phyloP scores from a whole-genome alignment of 2,113 vertebrate species.

The Cryptomyrus ogoouensis region DNA sequence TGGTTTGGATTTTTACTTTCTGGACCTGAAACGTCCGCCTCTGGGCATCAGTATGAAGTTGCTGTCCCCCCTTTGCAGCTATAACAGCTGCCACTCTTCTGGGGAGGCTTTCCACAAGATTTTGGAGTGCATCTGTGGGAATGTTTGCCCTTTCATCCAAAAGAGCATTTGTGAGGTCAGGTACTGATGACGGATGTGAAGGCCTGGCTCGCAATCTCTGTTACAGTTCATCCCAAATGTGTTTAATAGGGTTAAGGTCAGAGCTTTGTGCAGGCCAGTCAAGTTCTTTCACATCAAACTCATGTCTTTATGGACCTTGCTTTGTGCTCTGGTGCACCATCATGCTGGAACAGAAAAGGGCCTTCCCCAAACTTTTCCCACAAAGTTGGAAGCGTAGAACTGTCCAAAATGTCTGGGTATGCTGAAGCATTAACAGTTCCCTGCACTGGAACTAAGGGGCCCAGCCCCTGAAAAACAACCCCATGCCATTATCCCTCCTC shows the following conservation, averaged over 20 bases:
- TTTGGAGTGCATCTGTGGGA: not conserved
- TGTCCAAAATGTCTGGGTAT: too few relatives aligned
- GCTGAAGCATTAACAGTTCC: too few relatives aligned
- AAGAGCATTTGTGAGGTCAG: not conserved
- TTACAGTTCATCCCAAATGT: not conserved
- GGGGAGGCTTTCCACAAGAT: not conserved
- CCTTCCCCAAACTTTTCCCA: too few relatives aligned
- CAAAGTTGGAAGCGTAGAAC: too few relatives aligned
- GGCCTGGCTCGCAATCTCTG: not conserved
- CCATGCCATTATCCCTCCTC: too few relatives aligned
- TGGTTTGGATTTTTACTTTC: too few relatives aligned
- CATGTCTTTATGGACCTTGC: not conserved
- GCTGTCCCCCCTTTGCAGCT: not conserved
- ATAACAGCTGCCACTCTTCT: not conserved
- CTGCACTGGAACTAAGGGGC: too few relatives aligned
- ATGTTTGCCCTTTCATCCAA: not conserved
- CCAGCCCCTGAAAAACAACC: too few relatives aligned
- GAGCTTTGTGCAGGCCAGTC: not conserved
- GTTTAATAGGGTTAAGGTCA: not conserved
- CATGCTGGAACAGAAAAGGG: too few relatives aligned
- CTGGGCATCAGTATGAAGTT: not conserved
- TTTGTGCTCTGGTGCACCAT: not conserved
- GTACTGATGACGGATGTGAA: not conserved
- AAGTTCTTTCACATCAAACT: not conserved
- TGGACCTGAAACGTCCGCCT: too few relatives aligned